phyloP scores from a whole-genome alignment of 2,113 vertebrate genomes.

The Odobenus rosmarus region DNA sequence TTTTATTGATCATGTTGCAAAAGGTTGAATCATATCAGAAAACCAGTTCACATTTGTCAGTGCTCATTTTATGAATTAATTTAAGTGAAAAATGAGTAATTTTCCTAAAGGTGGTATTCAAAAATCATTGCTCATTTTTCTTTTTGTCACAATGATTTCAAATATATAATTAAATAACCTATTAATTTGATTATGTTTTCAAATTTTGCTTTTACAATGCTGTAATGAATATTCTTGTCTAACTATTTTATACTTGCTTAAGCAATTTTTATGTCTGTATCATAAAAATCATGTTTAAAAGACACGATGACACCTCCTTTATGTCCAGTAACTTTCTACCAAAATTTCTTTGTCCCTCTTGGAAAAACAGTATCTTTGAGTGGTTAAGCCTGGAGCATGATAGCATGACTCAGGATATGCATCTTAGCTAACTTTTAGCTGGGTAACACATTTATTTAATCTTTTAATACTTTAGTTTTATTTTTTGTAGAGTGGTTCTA shows the following conservation, averaged over 20 bases:
- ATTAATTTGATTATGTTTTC: neutral
- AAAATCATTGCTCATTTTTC: constrained; percentile 63
- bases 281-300: neutral
- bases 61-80: neutral
- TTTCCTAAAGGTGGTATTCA: neutral
- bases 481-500: neutral
- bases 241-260: neutral
- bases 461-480: neutral
- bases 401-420: neutral
- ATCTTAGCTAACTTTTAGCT: neutral
- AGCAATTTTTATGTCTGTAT: neutral
- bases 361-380: neutral
- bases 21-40: neutral
- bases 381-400: neutral
- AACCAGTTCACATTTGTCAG: neutral
- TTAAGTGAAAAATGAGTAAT: neutral
- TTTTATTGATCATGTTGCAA: neutral
- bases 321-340: neutral
- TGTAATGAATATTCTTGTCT: neutral
- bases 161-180: neutral
- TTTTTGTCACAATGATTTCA: constrained; percentile 65
- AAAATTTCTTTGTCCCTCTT: neutral
- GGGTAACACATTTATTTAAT: neutral
- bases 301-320: neutral
- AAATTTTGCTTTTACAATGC: neutral